Conservation (phyloP, 2,888 invertebrate species). For the Acanthopleura granulata region DNA sequence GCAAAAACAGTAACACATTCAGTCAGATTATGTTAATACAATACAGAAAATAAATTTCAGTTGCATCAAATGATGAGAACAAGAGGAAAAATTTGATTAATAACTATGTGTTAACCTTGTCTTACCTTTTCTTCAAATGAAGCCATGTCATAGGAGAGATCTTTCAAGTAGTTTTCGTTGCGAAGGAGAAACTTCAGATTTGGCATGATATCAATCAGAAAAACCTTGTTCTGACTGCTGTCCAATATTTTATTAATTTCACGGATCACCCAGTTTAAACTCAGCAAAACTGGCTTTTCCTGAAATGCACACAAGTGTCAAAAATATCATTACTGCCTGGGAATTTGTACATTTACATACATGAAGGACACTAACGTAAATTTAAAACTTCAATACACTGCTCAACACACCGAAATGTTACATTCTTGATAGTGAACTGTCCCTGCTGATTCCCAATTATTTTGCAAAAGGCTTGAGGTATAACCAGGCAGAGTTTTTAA, state of each 20-base stretch:
- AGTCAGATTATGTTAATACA: no score
- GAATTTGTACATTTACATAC: background rate
- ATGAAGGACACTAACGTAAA: no score
- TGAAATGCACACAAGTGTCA: constrained; percentile 31
- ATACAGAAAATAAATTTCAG: no score
- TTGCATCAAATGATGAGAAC: no score
- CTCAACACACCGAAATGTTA: background rate
- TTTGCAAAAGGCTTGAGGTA: no score
- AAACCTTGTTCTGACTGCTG: constrained; percentile 37
- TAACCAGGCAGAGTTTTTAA: no score
- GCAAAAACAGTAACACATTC: no score
- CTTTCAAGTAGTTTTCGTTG: constrained; percentile 48
- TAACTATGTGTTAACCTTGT: no score
- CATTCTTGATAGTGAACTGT: no score
- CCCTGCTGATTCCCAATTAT: no score
- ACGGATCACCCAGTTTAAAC: constrained; percentile 52
- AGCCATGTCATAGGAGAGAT: constrained; percentile 51
- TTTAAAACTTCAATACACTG: background rate
- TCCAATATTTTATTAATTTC: constrained; percentile 46
- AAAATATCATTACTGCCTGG: background rate
- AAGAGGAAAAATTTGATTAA: no score
- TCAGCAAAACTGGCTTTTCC: constrained; percentile 55
- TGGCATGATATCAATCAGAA: constrained; percentile 64
- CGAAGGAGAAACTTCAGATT: constrained; percentile 61
- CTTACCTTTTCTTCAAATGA: constrained; percentile 62